These are phyloP conservation scores for Campoplex capitator DNA, from an alignment of 2,888 invertebrate genomes.

Conservation along the genomic window DNA sequence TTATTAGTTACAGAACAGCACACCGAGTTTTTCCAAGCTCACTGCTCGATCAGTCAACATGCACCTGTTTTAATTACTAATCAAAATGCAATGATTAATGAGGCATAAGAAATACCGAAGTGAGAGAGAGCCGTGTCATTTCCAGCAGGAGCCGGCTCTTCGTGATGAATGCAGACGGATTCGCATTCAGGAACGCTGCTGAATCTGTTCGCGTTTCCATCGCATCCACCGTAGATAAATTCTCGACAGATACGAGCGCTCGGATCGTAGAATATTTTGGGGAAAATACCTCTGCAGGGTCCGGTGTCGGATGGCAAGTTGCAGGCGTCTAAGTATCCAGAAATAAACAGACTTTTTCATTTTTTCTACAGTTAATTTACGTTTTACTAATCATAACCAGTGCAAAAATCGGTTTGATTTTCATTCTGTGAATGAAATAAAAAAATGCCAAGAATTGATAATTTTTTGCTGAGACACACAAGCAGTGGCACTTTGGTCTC, in stretches of 20 bases:
- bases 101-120: constrained; percentile 77
- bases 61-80: neutral
- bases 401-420: neutral
- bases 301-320: constrained; percentile 89
- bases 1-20: neutral
- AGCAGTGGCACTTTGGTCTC: no score
- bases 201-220: constrained; percentile 94
- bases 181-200: constrained; percentile 91
- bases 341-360: neutral
- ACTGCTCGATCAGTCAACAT: neutral
- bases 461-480: no score
- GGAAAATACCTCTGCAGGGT: constrained; percentile 88
- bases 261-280: constrained; percentile 90
- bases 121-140: constrained; percentile 82
- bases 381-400: neutral
- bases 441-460: no score
- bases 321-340: constrained; percentile 88
- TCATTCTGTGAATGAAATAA: no score
- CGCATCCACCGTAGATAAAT: constrained; percentile 93
- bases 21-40: neutral
- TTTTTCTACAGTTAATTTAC: neutral
- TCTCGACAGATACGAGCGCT: constrained; percentile 87
- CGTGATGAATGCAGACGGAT: constrained; percentile 88
- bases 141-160: constrained; percentile 85
- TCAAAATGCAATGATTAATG: neutral